Evolutionary conservation across 2,888 invertebrate genomes (phyloP).

Genomic region (Dendrolimus pini): DNA sequence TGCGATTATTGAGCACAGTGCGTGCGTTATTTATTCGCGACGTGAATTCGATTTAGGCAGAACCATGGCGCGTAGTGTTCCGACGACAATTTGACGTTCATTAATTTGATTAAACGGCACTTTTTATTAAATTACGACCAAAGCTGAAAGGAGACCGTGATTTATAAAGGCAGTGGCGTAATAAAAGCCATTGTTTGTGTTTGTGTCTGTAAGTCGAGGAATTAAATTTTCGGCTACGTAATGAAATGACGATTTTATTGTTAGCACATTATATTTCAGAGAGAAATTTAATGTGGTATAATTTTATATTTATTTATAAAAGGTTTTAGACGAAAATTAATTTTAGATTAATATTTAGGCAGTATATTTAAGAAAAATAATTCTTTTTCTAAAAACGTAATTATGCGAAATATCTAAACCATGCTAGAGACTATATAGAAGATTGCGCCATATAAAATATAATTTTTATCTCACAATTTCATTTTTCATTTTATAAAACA

Average conservation of each 20-base stretch:
- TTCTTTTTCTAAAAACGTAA: no score
- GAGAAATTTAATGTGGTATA: background rate
- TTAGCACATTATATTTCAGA: background rate
- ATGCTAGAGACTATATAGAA: no score
- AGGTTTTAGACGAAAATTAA: no score
- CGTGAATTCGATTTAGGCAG: constrained; percentile 16
- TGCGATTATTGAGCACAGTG: constrained; percentile 5
- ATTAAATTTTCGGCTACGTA: constrained; percentile 9
- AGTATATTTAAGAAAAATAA: no score
- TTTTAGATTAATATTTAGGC: no score
- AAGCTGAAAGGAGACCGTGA: constrained; percentile 28
- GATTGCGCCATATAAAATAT: no score
- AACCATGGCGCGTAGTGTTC: constrained; percentile 11
- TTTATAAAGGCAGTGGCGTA: constrained; percentile 27
- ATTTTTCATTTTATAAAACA: no score
- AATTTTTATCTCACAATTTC: no score
- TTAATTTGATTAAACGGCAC: constrained; percentile 31
- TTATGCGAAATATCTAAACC: no score
- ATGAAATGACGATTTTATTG: constrained; percentile 10
- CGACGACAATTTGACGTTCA: constrained; percentile 23
- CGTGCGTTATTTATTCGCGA: constrained; percentile 16
- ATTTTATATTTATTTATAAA: no score
- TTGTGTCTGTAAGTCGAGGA: constrained; percentile 10
- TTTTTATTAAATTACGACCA: constrained; percentile 35
- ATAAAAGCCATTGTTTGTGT: constrained; percentile 31